Evolutionary conservation across 2,113 vertebrate genomes (phyloP).

Genomic region (Odocoileus virginianus): DNA sequence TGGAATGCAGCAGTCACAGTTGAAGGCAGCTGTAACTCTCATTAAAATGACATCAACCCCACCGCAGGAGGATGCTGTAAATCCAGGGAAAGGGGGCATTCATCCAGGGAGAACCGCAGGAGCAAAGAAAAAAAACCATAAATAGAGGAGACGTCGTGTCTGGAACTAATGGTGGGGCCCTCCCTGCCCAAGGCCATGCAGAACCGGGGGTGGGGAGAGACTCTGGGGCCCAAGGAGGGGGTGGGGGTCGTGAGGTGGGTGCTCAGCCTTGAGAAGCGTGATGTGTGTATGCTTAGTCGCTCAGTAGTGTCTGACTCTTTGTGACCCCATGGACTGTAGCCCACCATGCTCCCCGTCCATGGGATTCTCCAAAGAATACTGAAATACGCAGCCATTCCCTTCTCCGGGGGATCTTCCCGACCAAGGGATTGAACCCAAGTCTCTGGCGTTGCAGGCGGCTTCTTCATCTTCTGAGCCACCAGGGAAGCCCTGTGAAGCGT

Average conservation of each 20-base stretch:
- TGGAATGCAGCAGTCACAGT: slow-evolving; percentile 49
- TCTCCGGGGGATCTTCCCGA: background rate
- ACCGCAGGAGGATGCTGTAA: slow-evolving; percentile 68
- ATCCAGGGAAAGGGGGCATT: slow-evolving; percentile 73
- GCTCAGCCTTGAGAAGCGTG: background rate
- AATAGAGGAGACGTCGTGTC: slow-evolving; percentile 68
- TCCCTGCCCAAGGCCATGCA: background rate
- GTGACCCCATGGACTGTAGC: background rate
- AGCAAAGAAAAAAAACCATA: slow-evolving; percentile 58
- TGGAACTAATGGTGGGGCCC: slow-evolving; percentile 36
- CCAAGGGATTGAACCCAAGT: background rate
- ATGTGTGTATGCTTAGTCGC: background rate
- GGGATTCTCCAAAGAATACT: background rate
- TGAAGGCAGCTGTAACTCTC: slow-evolving; percentile 77
- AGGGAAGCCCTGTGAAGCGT: too few relatives aligned
- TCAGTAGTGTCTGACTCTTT: background rate
- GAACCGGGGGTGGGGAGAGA: background rate
- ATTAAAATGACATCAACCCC: slow-evolving; percentile 79
- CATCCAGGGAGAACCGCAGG: slow-evolving; percentile 75
- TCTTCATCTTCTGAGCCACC: background rate
- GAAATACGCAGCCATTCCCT: background rate
- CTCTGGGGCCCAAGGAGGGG: background rate
- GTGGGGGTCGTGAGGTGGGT: background rate
- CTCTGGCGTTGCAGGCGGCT: background rate
- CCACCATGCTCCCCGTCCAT: background rate